Evolutionary conservation across 2,113 vertebrate species (phyloP).

Genomic region (Egretta garzetta): DNA sequence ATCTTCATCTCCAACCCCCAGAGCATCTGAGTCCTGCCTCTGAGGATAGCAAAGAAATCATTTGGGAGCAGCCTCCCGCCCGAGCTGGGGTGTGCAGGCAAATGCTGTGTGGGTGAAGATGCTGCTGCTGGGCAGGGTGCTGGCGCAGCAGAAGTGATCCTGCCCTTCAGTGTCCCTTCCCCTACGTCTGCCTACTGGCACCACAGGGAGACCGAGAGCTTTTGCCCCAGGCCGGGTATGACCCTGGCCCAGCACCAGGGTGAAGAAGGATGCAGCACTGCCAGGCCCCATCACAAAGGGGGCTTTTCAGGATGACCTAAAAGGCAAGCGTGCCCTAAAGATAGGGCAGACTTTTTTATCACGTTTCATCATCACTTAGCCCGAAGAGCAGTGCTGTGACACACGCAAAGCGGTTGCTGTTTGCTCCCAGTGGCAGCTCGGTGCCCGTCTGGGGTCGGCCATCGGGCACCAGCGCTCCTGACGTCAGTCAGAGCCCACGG

Average conservation of each 20-base stretch:
- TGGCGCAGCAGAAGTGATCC: neutral
- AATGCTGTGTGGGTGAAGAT: neutral
- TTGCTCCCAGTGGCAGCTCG: neutral
- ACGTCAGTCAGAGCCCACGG: fast-evolving
- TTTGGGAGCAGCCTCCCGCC: neutral
- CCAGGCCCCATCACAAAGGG: neutral
- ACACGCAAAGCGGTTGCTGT: neutral
- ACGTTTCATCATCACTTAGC: neutral
- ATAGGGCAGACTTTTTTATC: neutral
- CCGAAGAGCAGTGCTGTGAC: neutral
- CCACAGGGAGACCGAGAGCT: neutral
- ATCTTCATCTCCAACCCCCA: neutral
- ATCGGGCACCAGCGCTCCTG: neutral
- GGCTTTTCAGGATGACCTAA: neutral
- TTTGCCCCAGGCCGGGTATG: neutral
- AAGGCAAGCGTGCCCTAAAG: neutral
- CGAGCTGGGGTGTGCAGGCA: fast-evolving
- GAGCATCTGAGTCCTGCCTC: neutral
- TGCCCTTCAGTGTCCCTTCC: neutral
- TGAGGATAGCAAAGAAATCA: neutral
- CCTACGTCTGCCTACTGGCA: fast-evolving
- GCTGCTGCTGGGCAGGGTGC: neutral
- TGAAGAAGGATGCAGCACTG: neutral
- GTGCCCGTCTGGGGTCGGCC: neutral
- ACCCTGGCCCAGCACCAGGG: neutral